Evolutionary conservation across 1,140 invertebrate species (phyloP).

Genomic region (Pseudachorutes palmiensis): DNA sequence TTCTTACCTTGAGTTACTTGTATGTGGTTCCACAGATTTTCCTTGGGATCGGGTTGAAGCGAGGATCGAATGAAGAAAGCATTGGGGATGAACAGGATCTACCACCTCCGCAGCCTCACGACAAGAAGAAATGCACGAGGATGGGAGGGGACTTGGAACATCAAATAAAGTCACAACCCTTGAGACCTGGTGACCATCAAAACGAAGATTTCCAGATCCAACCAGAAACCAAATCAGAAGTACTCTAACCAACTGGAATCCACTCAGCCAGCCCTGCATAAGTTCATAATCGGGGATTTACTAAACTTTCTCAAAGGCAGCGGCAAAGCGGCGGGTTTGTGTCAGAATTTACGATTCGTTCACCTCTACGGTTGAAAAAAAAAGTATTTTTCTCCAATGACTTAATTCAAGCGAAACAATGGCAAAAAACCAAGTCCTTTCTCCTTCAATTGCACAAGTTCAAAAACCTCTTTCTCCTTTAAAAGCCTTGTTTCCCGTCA

Average conservation of each 20-base stretch:
- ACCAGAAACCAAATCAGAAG: slow-evolving; percentile 13
- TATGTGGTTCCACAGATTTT: slow-evolving; percentile 22
- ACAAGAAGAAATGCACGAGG: neutral
- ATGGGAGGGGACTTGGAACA: neutral
- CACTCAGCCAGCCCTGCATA: neutral
- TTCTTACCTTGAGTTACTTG: neutral
- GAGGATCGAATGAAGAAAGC: slow-evolving; percentile 33
- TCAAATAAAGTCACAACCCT: neutral
- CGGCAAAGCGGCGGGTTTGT: too few relatives aligned
- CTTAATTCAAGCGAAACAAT: too few relatives aligned
- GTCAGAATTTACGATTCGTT: too few relatives aligned
- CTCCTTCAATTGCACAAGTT: too few relatives aligned
- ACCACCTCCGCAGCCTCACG: slow-evolving; percentile 8
- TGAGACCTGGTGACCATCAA: neutral
- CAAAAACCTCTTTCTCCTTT: too few relatives aligned
- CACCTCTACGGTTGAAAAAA: too few relatives aligned
- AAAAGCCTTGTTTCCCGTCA: too few relatives aligned
- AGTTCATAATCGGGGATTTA: slow-evolving; percentile 21
- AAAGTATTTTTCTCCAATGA: too few relatives aligned
- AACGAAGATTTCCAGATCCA: neutral
- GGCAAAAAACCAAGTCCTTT: too few relatives aligned
- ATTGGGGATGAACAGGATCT: slow-evolving; percentile 36
- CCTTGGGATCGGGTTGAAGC: slow-evolving; percentile 29
- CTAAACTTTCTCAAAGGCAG: too few relatives aligned
- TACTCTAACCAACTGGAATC: too few relatives aligned